Evolutionary conservation across 2,113 vertebrate genomes (phyloP).

Genomic region (Sarotherodon lohbergeri): DNA sequence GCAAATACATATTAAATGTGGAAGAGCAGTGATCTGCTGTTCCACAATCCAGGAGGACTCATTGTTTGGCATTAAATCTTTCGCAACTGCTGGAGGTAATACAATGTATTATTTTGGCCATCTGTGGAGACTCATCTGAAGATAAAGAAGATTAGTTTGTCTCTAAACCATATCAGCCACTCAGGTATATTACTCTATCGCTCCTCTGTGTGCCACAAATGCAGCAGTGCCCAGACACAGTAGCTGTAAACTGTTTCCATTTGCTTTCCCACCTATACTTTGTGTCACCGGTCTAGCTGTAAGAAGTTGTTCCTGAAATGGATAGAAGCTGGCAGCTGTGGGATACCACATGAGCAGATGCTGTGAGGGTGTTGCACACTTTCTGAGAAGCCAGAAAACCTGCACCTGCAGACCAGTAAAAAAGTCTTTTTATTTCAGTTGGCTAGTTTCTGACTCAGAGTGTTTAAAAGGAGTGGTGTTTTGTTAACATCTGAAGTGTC

Average conservation of each 20-base stretch:
- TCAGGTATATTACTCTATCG: background rate
- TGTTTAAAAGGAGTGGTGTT: background rate
- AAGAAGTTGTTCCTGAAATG: background rate
- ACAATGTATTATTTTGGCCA: background rate
- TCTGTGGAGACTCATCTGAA: slow-evolving; percentile 5
- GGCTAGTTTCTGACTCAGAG: background rate
- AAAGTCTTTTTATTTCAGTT: background rate
- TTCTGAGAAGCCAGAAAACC: background rate
- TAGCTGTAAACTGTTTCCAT: background rate
- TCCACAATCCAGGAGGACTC: background rate
- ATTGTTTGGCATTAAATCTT: background rate
- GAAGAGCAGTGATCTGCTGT: background rate
- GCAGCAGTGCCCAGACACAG: background rate
- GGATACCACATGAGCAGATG: background rate
- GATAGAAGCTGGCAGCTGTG: background rate
- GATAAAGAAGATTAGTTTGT: background rate
- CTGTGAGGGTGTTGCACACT: background rate
- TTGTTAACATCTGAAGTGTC: background rate
- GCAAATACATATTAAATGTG: background rate
- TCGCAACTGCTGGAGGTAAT: background rate
- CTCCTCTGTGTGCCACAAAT: background rate
- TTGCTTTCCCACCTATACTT: background rate
- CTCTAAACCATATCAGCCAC: background rate
- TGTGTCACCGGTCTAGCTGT: background rate
- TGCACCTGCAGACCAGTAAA: background rate